phyloP scores from a whole-genome alignment of 2,797 vertebrate genomes.

The Halcyon chelicuti region DNA sequence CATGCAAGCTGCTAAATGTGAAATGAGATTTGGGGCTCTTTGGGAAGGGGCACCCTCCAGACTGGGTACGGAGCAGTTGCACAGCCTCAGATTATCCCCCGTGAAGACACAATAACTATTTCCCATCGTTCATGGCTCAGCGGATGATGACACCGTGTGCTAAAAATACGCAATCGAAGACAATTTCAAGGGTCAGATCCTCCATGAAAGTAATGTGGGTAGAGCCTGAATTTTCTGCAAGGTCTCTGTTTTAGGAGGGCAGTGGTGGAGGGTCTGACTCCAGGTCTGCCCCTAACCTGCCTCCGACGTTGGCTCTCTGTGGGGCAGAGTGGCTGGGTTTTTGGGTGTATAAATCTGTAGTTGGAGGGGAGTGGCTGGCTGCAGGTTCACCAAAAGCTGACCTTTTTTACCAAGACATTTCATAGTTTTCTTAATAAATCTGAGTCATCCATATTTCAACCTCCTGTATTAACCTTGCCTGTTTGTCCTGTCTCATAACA shows the following conservation, averaged over 20 bases:
- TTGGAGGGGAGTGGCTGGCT: not conserved
- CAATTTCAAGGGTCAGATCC: not conserved
- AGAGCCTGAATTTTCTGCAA: not conserved
- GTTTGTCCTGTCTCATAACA: slow-evolving; percentile 16
- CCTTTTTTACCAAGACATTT: not conserved
- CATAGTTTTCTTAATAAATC: slow-evolving; percentile 23
- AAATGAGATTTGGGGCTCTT: slow-evolving; percentile 25
- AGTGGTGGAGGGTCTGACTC: not conserved
- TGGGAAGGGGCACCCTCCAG: not conserved
- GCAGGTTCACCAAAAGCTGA: not conserved
- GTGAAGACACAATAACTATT: not conserved
- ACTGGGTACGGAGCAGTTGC: not conserved
- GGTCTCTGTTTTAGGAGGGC: not conserved
- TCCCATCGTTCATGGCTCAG: not conserved
- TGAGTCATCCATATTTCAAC: slow-evolving; percentile 35
- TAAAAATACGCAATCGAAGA: not conserved
- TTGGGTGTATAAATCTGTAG: not conserved
- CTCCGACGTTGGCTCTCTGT: accelerated
- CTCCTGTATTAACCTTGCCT: not conserved
- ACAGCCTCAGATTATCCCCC: not conserved
- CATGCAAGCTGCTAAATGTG: slow-evolving; percentile 6
- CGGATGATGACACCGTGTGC: not conserved
- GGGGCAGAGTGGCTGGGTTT: not conserved
- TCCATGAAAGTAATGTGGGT: not conserved
- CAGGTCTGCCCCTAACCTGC: not conserved